Evolutionary conservation across 2,113 vertebrate genomes (phyloP).

Genomic region (Sylvia atricapilla): DNA sequence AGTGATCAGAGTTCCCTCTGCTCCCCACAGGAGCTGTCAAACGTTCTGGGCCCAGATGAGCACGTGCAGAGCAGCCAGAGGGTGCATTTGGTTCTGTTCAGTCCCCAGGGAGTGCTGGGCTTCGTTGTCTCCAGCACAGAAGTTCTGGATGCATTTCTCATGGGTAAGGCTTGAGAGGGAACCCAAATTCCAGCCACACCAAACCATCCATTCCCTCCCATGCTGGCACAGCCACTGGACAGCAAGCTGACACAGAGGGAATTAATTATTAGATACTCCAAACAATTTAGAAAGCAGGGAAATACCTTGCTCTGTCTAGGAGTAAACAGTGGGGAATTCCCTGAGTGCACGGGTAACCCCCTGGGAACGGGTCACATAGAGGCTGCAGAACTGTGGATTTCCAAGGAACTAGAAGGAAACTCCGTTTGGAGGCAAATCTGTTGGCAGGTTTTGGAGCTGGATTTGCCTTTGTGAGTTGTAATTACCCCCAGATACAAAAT

Average conservation of each 20-base stretch:
- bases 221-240: not conserved
- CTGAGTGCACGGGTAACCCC: not conserved
- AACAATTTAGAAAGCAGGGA: not conserved
- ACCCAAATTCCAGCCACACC: not conserved
- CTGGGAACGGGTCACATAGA: fast-evolving
- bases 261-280: not conserved
- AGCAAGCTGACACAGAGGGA: not conserved
- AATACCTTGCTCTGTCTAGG: not conserved
- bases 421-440: not conserved
- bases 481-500: not conserved
- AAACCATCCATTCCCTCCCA: not conserved
- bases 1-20: not conserved
- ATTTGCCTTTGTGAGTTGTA: not conserved
- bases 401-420: not conserved
- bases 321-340: not conserved
- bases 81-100: conserved; percentile 82
- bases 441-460: not conserved
- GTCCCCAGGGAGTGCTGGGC: conserved; percentile 80
- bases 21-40: conserved; percentile 72
- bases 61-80: conserved; percentile 70
- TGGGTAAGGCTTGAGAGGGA: conserved; percentile 65
- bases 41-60: conserved; percentile 83
- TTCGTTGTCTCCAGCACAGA: conserved; percentile 75
- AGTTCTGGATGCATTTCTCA: conserved; percentile 75
- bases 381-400: not conserved